Percentiles rank a stretch among this genome's conserved stretches.
These are phyloP conservation scores for Scophthalmus maximus DNA, from an alignment of 2,113 vertebrate species.

Conservation along the genomic window DNA sequence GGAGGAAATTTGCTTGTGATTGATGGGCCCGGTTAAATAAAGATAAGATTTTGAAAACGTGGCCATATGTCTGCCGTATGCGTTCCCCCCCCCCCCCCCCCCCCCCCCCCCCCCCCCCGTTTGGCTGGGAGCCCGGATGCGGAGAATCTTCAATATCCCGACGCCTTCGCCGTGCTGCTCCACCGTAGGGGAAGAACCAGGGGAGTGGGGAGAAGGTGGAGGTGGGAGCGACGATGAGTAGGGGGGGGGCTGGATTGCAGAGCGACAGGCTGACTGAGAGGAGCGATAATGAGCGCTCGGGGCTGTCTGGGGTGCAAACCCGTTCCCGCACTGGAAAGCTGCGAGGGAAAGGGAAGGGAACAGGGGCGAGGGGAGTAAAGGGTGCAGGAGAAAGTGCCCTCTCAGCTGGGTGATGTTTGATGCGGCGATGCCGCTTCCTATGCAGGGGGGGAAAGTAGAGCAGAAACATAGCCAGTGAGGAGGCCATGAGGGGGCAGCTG, in stretches of 20 bases:
- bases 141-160: slow-evolving; percentile 59
- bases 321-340: slow-evolving; percentile 58
- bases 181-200: slow-evolving; percentile 20
- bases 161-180: slow-evolving; percentile 52
- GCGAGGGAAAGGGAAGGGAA: slow-evolving; percentile 34
- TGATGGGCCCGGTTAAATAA: slow-evolving; percentile 72
- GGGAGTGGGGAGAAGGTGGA: slow-evolving; percentile 32
- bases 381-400: slow-evolving; percentile 62
- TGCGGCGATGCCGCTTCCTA: slow-evolving; percentile 62
- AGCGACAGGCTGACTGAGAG: slow-evolving; percentile 67
- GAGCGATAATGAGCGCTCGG: slow-evolving; percentile 76
- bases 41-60: slow-evolving; percentile 70
- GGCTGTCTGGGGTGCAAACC: slow-evolving; percentile 73
- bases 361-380: background rate
- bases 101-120: slow-evolving; percentile 39
- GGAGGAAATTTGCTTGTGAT: slow-evolving; percentile 50
- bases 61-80: slow-evolving; percentile 64
- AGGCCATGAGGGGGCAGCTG: slow-evolving; percentile 68
- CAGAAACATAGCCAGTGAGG: slow-evolving; percentile 40
- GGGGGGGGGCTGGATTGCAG: slow-evolving; percentile 54
- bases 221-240: slow-evolving; percentile 7
- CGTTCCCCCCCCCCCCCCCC: slow-evolving; percentile 30
- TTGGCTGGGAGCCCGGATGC: slow-evolving; percentile 61
- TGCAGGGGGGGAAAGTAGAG: slow-evolving; percentile 30
- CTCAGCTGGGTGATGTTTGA: slow-evolving; percentile 70